Conservation (phyloP, 2,888 invertebrate genomes). For the Amphipyra berbera region DNA sequence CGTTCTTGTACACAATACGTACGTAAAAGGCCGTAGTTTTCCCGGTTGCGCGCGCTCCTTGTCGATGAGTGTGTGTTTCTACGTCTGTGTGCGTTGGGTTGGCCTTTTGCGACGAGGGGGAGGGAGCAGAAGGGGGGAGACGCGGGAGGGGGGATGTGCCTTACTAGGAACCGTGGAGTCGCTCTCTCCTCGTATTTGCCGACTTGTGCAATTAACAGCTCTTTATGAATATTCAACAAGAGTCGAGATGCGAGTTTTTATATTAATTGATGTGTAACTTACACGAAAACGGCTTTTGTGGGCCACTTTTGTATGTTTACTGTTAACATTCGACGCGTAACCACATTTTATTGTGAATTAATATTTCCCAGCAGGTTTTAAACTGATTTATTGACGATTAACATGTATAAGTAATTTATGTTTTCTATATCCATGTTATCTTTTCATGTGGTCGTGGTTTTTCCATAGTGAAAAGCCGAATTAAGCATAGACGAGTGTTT, state of each 20-base stretch:
- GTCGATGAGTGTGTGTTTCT: conserved; percentile 67
- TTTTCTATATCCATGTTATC: not conserved
- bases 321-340: conserved; percentile 50
- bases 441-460: not conserved
- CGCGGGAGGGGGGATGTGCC: conserved; percentile 65
- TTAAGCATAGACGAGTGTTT: not conserved
- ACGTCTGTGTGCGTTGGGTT: conserved; percentile 74
- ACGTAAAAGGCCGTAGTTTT: conserved; percentile 89
- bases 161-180: conserved; percentile 81
- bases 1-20: conserved; percentile 87
- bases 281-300: conserved; percentile 69
- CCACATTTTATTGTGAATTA: conserved; percentile 46
- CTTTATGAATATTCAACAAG: conserved; percentile 89
- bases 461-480: not conserved
- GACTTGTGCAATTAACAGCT: conserved; percentile 89
- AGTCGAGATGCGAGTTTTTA: conserved; percentile 81
- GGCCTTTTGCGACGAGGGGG: conserved; percentile 77
- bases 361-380: conserved; percentile 32
- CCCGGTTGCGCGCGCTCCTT: conserved; percentile 86
- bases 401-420: not conserved
- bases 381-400: conserved; percentile 7
- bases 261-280: conserved; percentile 86
- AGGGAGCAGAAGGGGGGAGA: conserved; percentile 59
- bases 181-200: conserved; percentile 86
- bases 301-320: conserved; percentile 58